A percentile compares a stretch with the other conserved stretches of the same genome.
Conservation (phyloP, 2,113 vertebrate species). For the Sprattus sprattus region DNA sequence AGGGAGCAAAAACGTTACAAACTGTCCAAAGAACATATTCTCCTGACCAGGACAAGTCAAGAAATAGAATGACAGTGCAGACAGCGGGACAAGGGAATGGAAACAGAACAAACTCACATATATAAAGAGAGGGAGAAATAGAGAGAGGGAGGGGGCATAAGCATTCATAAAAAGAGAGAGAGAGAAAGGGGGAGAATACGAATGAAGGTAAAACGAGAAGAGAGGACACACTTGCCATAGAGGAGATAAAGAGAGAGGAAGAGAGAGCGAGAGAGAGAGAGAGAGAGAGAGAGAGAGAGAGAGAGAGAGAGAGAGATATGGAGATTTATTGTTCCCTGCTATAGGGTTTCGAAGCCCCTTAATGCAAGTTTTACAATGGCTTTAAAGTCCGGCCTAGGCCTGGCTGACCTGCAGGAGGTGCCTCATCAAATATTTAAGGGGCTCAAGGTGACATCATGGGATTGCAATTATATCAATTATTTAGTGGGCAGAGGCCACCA, state of each 20-base stretch:
- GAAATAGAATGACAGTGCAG: not conserved
- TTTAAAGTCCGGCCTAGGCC: constrained; percentile 41
- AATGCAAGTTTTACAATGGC: constrained; percentile 53
- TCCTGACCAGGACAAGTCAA: not conserved
- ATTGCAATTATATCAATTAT: constrained; percentile 56
- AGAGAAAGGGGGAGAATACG: not conserved
- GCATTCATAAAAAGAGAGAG: not conserved
- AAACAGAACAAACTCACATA: not conserved
- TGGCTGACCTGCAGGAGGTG: constrained; percentile 44
- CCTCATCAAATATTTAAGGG: constrained; percentile 61
- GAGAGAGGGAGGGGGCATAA: not conserved
- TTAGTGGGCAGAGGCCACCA: constrained; percentile 37
- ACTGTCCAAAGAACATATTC: not conserved
- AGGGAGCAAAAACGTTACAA: not conserved
- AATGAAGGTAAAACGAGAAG: not conserved
- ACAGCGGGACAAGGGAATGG: not conserved
- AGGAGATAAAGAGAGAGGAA: not conserved
- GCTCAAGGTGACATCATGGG: constrained; percentile 56
- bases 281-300: not conserved
- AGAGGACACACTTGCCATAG: not conserved
- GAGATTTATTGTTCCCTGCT: constrained; percentile 47
- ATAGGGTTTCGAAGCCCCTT: constrained; percentile 37
- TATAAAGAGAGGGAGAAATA: not conserved
- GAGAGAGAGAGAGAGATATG: constrained; percentile 4
- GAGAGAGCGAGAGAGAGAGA: not conserved